Base-by-base conservation (phyloP, 1,140 invertebrate species). In the Rhyacophila brunnea region DNA sequence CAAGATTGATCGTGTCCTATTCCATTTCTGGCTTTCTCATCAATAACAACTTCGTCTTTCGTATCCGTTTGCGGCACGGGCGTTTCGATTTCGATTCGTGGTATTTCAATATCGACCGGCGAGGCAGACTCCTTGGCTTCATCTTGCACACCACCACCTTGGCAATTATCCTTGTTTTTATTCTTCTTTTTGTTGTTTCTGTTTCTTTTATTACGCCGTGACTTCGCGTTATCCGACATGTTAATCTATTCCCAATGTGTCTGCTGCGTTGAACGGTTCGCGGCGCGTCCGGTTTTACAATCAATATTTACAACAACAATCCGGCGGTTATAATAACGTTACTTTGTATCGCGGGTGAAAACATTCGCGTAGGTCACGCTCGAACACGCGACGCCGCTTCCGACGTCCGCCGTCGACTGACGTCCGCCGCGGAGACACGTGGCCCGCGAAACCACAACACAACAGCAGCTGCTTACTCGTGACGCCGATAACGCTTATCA, bases 151-250 rank as follows among this genome's bases (percentile, higher is more conserved):
- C 35, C 42, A 4, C 32, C 28, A 43, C 5, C 10, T 1, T 18
- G n/a, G 3, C 34, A 28, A 11, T 2, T 20, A n/a, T 59, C 49
- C 14, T 64, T 65, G 40, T 54, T 53, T 35, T 54, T 60, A 35
- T 60, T 56, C 28, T 58, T 60, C 35, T 51, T 47, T 14, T 48
- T 43, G 38, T 56, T 48, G 19, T 49, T 54, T n/a, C 62, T 32
- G 40, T 60, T 40, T 15, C 45, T 60, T n/a, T 54, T 53, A 13
- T 48, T 54, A 23, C 58, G 42, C 34, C 52, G 55, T 5, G 45
- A 38, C 53, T 60, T 64, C n/a, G 19, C 58, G 48, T 17, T 49
- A 20, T 64, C 62, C 23, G 62, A 59, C 62, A 64, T 64, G 28
- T 52, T 38, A 42, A 15, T 42, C 9, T 38, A 40, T 13, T 28